A percentile compares a stretch with the other conserved stretches of the same genome.
phyloP scores from a whole-genome alignment of 2,797 vertebrate species.

The Pseudocheirus occidentalis region DNA sequence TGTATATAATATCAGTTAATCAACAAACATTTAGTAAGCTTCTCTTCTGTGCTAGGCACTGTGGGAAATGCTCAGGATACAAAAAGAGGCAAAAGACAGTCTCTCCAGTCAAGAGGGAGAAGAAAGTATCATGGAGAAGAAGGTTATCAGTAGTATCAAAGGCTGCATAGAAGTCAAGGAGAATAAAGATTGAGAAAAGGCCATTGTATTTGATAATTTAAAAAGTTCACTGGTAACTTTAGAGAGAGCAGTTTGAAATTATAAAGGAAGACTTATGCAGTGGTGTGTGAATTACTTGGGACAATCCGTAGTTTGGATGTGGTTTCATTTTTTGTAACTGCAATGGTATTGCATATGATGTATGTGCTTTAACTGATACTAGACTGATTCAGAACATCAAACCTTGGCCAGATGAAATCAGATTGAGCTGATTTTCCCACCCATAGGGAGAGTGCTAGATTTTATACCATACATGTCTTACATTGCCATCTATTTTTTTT shows the following conservation, averaged over 20 bases:
- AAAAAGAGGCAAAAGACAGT: neutral
- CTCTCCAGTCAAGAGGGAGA: neutral
- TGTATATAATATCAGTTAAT: neutral
- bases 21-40: neutral
- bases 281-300: neutral
- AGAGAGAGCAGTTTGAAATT: neutral
- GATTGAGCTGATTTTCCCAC: neutral
- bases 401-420: neutral
- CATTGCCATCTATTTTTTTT: neutral
- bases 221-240: no score
- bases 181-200: no score
- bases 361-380: neutral
- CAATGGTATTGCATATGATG: neutral
- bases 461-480: neutral
- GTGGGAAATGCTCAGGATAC: neutral
- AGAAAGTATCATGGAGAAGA: neutral
- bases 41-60: neutral
- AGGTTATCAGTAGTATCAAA: neutral
- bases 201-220: no score
- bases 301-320: neutral
- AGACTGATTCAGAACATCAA: neutral
- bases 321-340: neutral
- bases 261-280: neutral
- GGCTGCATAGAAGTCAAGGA: no score
- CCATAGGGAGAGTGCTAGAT: neutral